Base-by-base conservation (phyloP, 2,888 invertebrate species). In the Drosophila ezoana region DNA sequence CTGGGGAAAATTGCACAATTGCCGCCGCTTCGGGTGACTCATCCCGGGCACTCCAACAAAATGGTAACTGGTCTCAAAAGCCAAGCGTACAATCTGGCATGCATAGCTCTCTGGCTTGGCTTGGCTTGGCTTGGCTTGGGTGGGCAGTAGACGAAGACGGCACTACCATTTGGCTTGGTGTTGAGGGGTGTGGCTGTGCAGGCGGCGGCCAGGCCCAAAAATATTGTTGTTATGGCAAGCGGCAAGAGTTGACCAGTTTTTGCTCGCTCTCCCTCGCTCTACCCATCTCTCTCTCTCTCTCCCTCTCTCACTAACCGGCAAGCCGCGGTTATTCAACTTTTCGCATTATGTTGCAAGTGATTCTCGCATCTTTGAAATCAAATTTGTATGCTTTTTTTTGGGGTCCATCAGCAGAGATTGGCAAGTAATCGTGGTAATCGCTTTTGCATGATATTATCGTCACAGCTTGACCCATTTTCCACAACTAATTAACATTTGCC, bases 401-500 rank as follows among this genome's bases (percentile, higher is more conserved):
- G 28, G 38, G 65, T 38, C 52, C 47, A 66, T 66, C 35, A 28
- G 44, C 73, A 54, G 41, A 65, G 66, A 74, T 69, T 69, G 60
- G 69, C 64, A 43, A 44, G 59, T 78, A 76, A 78, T 54, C 57
- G 78, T 23, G 37, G 62, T 63, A 73, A 67, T 62, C 51, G 72
- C 38, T 57, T 61, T 44, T 65, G 43, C 62, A 52, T 60, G 65
- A 70, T 70, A 48, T 56, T 70, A 58, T 60, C 57, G 32, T 28
- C 62, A 61, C 56, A 79, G 69, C 67, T 81, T 81, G 76, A 79
- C 89, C 87, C 72, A 84, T 88, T 79, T 85, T 77, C 58, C 64
- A 60, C 73, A 81, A 71, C 82, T 87, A 87, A 89, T 84, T 87
- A 89, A 87, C 89, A 89, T 84, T 84, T 84, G 76, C 84, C 76